Conservation (phyloP, 2,113 vertebrate species). For the Psammodynastes pulverulentus region DNA sequence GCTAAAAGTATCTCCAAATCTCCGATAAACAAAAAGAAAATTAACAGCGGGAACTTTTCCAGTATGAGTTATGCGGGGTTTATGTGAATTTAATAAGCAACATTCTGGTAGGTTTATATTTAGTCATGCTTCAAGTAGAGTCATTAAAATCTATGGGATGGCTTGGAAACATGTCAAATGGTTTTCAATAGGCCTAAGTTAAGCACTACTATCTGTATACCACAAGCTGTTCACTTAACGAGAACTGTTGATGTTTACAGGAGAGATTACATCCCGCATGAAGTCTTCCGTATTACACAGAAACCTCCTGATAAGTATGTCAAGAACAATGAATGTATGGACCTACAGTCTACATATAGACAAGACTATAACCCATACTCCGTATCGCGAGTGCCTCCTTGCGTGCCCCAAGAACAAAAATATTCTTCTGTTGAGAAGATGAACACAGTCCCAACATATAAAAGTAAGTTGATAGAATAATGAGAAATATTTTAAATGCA, state of each 20-base stretch:
- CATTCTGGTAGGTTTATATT: neutral
- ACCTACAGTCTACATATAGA: conserved; percentile 63
- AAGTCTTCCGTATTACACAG: conserved; percentile 46
- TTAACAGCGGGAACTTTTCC: neutral
- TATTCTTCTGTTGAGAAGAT: conserved; percentile 33
- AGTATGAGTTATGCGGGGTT: neutral
- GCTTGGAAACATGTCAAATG: neutral
- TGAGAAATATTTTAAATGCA: neutral
- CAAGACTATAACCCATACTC: conserved; percentile 54
- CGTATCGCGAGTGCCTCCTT: conserved; percentile 20
- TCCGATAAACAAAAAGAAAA: neutral
- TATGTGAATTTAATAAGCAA: neutral
- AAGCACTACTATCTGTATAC: neutral
- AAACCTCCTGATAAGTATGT: conserved; percentile 10
- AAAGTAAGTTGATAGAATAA: conserved; percentile 47
- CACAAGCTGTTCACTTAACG: neutral
- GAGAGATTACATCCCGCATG: conserved; percentile 57
- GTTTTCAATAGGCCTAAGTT: neutral
- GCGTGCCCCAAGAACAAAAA: conserved; percentile 43
- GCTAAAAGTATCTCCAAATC: neutral
- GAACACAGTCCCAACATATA: conserved; percentile 57
- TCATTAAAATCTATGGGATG: neutral
- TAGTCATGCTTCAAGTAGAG: neutral
- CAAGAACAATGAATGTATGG: conserved; percentile 56
- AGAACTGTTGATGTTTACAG: conserved; percentile 46